These are phyloP conservation scores for Chionoecetes opilio DNA, from an alignment of 1,140 invertebrate genomes.

Conservation along the genomic window DNA sequence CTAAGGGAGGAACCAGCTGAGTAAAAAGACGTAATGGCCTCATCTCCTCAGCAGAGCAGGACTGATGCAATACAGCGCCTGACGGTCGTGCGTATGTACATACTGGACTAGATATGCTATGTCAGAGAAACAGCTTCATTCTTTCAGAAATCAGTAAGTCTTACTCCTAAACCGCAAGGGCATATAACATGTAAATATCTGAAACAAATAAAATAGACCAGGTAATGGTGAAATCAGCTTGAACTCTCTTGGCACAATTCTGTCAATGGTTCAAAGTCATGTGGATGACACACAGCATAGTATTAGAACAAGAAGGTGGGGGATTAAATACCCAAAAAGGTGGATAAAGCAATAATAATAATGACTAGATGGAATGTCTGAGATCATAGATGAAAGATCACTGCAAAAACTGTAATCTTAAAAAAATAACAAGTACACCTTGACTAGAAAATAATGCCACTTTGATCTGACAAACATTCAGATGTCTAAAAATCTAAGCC, in stretches of 20 bases:
- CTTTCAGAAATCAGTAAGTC: constrained; percentile 80
- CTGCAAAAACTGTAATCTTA: constrained; percentile 78
- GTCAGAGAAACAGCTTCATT: constrained; percentile 79
- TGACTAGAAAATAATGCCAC: constrained; percentile 80
- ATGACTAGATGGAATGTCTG: constrained; percentile 80
- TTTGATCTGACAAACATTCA: constrained; percentile 80
- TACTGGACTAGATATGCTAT: constrained; percentile 80
- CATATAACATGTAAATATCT: constrained; percentile 80
- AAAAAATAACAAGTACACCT: constrained; percentile 80
- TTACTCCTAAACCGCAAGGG: constrained; percentile 78
- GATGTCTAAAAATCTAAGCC: constrained; percentile 79
- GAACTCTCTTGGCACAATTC: constrained; percentile 78
- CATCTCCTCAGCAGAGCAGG: constrained; percentile 72
- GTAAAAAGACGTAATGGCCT: neutral
- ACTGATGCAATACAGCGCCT: constrained; percentile 49
- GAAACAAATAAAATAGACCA: constrained; percentile 79
- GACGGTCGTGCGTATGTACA: constrained; percentile 78
- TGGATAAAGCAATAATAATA: constrained; percentile 76
- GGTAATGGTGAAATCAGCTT: constrained; percentile 76
- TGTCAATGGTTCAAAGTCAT: constrained; percentile 78
- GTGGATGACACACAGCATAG: constrained; percentile 73
- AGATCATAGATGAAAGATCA: constrained; percentile 80
- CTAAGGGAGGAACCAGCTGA: constrained; percentile 25
- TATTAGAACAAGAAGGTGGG: constrained; percentile 55
- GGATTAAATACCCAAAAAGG: constrained; percentile 72